Evolutionary conservation across 2,113 vertebrate species (phyloP).

Genomic region (Gadus chalcogrammus): DNA sequence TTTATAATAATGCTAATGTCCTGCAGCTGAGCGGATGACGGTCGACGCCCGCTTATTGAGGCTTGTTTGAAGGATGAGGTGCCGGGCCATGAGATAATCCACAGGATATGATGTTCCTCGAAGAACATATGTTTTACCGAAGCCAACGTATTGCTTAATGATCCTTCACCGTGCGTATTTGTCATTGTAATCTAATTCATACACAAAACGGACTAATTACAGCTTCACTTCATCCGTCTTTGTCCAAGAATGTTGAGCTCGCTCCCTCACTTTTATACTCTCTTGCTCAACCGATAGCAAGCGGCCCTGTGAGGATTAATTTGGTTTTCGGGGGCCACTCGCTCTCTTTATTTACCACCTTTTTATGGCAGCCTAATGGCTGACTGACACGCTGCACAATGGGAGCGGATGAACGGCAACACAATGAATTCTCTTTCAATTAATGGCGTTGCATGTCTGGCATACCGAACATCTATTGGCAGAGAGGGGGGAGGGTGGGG

Average conservation of each 20-base stretch:
- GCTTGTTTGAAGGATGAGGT: constrained; percentile 18
- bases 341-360: background rate
- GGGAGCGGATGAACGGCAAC: constrained; percentile 32
- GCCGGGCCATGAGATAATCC: constrained; percentile 14
- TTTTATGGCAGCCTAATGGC: constrained; percentile 19
- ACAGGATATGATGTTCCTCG: constrained; percentile 11
- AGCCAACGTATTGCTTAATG: constrained; percentile 31
- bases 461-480: constrained; percentile 21
- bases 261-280: background rate
- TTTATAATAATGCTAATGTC: constrained; percentile 14
- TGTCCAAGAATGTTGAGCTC: background rate
- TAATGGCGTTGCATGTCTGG: constrained; percentile 22
- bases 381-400: constrained; percentile 25
- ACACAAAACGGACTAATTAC: constrained; percentile 13
- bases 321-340: background rate
- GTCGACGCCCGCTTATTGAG: background rate
- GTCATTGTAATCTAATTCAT: constrained; percentile 15
- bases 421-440: constrained; percentile 36
- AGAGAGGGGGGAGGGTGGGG: background rate
- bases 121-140: background rate
- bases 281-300: background rate
- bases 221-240: constrained; percentile 27
- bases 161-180: constrained; percentile 26
- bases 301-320: too few species aligned
- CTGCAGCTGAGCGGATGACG: background rate